phyloP scores from a whole-genome alignment of 2,888 invertebrate genomes.

The Acanthosepion lycidas region DNA sequence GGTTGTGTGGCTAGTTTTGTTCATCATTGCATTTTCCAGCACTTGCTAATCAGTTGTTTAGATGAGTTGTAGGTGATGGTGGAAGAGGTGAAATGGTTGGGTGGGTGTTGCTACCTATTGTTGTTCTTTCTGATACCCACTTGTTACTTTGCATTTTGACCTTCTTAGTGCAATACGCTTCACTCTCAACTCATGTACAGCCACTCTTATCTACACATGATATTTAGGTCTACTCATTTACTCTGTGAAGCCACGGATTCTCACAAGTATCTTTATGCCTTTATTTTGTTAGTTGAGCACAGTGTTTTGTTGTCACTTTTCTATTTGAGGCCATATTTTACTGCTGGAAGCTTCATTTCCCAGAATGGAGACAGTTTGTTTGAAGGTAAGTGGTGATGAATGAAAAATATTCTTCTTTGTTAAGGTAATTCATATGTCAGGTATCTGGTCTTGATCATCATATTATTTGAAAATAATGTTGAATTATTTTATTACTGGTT shows the following conservation, averaged over 20 bases:
- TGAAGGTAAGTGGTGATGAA: not conserved
- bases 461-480: too few species aligned
- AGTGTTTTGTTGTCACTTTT: not conserved
- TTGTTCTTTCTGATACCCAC: constrained; percentile 4
- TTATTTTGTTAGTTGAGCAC: not conserved
- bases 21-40: not conserved
- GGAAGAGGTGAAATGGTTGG: not conserved
- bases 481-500: too few species aligned
- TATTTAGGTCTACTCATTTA: not conserved
- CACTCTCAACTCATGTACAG: not conserved
- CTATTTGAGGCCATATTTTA: not conserved
- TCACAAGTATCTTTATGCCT: not conserved
- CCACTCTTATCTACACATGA: not conserved
- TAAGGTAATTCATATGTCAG: not conserved
- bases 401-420: not conserved
- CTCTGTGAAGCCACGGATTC: not conserved
- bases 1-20: not conserved
- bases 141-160: not conserved
- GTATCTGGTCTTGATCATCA: too few species aligned
- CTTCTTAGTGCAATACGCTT: not conserved
- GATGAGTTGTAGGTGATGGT: not conserved
- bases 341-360: not conserved
- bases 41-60: not conserved
- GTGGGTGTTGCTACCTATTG: not conserved
- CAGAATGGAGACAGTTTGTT: not conserved